Conservation (phyloP, 2,797 vertebrate genomes). For the Chanos chanos region DNA sequence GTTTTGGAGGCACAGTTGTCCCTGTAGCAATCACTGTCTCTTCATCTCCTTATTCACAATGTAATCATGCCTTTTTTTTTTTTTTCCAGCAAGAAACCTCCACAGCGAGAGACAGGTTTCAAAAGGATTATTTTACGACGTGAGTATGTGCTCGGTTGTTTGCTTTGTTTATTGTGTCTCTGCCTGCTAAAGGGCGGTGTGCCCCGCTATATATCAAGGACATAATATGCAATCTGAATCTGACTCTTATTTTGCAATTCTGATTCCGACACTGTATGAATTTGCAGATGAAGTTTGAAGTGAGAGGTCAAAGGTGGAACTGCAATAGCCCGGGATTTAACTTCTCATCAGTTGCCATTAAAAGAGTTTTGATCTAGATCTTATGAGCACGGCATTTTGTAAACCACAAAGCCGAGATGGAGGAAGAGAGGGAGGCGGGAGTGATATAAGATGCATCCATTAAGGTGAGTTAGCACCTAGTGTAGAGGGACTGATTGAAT, state of each 20-base stretch:
- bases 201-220: slow-evolving; percentile 2
- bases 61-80: slow-evolving; percentile 12
- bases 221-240: slow-evolving; percentile 6
- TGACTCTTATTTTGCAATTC: background rate
- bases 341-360: slow-evolving; percentile 19
- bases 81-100: too few relatives aligned
- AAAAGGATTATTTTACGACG: too few relatives aligned
- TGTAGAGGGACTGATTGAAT: slow-evolving; percentile 21
- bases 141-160: background rate
- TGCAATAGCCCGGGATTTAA: background rate
- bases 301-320: background rate
- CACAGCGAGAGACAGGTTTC: too few relatives aligned
- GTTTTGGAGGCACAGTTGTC: background rate
- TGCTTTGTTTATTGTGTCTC: too few relatives aligned
- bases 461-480: slow-evolving; percentile 1
- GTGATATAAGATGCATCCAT: background rate
- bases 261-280: slow-evolving; percentile 3
- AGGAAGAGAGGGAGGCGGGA: background rate
- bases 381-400: slow-evolving; percentile 15
- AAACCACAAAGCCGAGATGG: slow-evolving; percentile 12
- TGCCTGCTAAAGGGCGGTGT: too few relatives aligned
- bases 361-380: slow-evolving; percentile 27
- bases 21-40: background rate
- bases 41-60: slow-evolving; percentile 7
- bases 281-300: background rate